Base-by-base conservation (phyloP, 1,140 invertebrate species). In the Drosophila hydei region DNA sequence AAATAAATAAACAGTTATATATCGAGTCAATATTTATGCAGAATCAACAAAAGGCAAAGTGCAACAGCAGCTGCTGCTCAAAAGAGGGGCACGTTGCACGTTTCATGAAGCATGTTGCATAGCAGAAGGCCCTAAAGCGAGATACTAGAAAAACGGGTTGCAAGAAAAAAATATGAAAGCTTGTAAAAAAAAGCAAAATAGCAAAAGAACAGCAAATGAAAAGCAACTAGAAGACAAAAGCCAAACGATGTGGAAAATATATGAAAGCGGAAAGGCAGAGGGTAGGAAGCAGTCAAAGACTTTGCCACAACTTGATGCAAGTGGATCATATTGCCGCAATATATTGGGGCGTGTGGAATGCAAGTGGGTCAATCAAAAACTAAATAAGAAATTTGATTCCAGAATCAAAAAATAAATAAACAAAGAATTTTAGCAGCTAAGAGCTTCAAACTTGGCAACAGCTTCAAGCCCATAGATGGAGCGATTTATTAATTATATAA, bases 121-220 rank as follows among this genome's bases (percentile, higher is more conserved):
- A 56, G 56, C 38, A 58, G n/a, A 16, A 4, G 63, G 62, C 64
- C 50, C 68, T 71, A 72, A 77, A 61, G 43, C 70, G 52, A 74
- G 74, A 67, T 60, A 84, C 79, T 73, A 84, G 79, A 84, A 84
- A 84, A 84, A 84, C 79, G 84, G 68, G 79, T 84, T 84, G 63
- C 43, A 51, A 64, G 11, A 16, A 45, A 30, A 61, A 52, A 68
- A 18, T 60, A 59, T 50, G 23, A 16, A 30, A 36, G 56, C n/a
- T n/a, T n/a, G n/a, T 25, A 60, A 74, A 16, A 51, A 64, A 55
- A 51, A 19, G 51, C 54, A 79, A 54, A 77, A 50, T 38, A 11
- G 9, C 9, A 6, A 55, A 19, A 67, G 40, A 59, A 19, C 63
- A 30, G 45, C 23, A 5, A 47, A 36, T 18, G 58, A 68, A 61